Base-by-base conservation (phyloP, 2,888 invertebrate species). In the Idaea dimidiata region DNA sequence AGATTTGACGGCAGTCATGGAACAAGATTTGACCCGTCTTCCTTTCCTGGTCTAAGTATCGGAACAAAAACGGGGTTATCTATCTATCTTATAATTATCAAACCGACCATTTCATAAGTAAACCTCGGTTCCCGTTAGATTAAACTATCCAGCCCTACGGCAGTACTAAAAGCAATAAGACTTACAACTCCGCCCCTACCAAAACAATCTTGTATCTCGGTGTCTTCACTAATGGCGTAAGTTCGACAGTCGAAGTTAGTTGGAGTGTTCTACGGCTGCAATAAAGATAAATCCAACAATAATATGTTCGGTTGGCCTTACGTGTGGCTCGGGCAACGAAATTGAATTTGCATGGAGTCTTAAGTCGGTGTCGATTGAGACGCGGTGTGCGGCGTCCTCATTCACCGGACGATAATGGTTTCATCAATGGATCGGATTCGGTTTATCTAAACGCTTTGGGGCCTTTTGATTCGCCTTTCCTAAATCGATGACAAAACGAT, bases 281-380 rank as follows among this genome's bases (percentile, higher is more conserved):
- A 91, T 92, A 91, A 92, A 92, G 89, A 92, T 92, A 92, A 92
- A 91, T 92, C 92, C 91, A 88, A 88, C 89, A 89, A 92, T 92
- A 92, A 92, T 89, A 91, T 89, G 91, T 90, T 87, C 87, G 84
- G 87, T 84, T 87, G 86, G 89, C 89, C 90, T 91, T 89, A 90
- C 84, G 89, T 91, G 88, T 83, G 83, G 84, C 65, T 67, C 59
- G 62, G 89, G 89, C 87, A 86, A 88, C 89, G 85, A 91, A 91
- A 92, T 92, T 92, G 91, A 91, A 92, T 92, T 90, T 92, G 89
- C 92, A 91, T 91, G 90, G 88, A 83, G 89, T 88, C 91, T 89
- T 91, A 91, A 92, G 90, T 87, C 88, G 87, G 81, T 82, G 81
- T 81, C 85, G 86, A 88, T 87, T 84, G 87, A 86, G 89, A 78